A percentile compares a stretch with the other conserved stretches of the same genome.
phyloP scores from a whole-genome alignment of 2,888 invertebrate genomes.

The Dioctria linearis region DNA sequence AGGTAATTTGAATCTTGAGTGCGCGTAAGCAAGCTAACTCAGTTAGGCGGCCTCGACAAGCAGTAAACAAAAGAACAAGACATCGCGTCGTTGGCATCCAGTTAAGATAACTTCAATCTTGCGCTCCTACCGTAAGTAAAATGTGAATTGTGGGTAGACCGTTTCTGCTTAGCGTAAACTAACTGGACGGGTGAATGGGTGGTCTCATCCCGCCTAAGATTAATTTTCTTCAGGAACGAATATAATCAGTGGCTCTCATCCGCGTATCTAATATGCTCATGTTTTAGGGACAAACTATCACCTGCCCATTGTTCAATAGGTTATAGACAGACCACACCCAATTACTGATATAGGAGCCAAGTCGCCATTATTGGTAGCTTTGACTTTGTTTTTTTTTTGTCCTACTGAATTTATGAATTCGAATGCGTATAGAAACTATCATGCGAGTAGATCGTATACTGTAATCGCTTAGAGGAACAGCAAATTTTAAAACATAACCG shows the following conservation, averaged over 20 bases:
- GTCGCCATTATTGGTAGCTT: no score
- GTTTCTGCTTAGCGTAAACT: slow-evolving; percentile 29
- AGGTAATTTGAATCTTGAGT: slow-evolving; percentile 41
- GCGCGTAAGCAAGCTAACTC: slow-evolving; percentile 5
- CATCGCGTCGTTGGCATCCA: slow-evolving; percentile 28
- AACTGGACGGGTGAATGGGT: slow-evolving; percentile 53
- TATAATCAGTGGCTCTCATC: slow-evolving; percentile 52
- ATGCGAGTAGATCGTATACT: no score
- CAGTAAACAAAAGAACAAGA: slow-evolving; percentile 41
- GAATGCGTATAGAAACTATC: no score
- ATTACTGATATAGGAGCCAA: no score
- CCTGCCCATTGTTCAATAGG: slow-evolving; percentile 1
- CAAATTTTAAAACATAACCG: no score
- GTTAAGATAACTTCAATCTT: slow-evolving; percentile 22
- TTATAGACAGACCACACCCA: neutral
- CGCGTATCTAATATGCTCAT: slow-evolving; percentile 12
- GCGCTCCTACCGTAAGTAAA: slow-evolving; percentile 44
- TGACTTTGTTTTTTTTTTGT: no score
- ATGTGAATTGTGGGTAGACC: slow-evolving; percentile 43
- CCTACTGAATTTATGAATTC: no score
- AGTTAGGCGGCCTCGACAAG: slow-evolving; percentile 33
- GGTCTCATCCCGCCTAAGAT: slow-evolving; percentile 52
- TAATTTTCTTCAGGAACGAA: slow-evolving; percentile 53
- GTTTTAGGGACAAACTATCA: slow-evolving; percentile 29
- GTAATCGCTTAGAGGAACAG: no score